phyloP scores from a whole-genome alignment of 92 coral and sea anemone species.

The Metridium senile region DNA sequence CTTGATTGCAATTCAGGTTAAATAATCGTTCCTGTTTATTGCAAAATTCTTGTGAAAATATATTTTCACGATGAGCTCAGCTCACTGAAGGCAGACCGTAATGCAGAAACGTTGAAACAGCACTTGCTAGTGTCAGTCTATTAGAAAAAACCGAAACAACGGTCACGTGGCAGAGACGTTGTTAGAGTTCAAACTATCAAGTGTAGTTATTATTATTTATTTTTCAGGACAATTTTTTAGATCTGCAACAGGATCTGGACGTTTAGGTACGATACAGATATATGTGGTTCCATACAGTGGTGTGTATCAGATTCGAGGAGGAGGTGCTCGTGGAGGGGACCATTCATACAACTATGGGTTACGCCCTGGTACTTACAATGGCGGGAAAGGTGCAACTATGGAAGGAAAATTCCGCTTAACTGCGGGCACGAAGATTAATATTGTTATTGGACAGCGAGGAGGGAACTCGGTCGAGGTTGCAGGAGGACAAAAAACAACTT shows the following conservation, averaged over 20 bases:
- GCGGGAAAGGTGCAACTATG: slow-evolving; percentile 54
- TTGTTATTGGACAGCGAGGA: background rate
- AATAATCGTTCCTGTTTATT: background rate
- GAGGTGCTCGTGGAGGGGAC: slow-evolving; percentile 62
- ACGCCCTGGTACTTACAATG: slow-evolving; percentile 47
- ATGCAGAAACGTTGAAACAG: too few species aligned
- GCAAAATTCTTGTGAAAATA: background rate
- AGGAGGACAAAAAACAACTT: slow-evolving; percentile 25
- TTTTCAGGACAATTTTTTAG: background rate
- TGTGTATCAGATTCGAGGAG: slow-evolving; percentile 27
- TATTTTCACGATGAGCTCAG: too few species aligned
- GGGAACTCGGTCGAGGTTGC: slow-evolving; percentile 49
- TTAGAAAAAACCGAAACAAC: too few species aligned
- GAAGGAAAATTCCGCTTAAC: slow-evolving; percentile 38
- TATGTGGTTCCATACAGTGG: background rate
- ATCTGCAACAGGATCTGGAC: background rate
- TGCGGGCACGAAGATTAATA: slow-evolving; percentile 21
- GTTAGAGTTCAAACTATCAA: background rate
- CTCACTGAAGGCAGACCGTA: too few species aligned
- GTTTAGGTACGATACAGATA: background rate
- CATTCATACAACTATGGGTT: slow-evolving; percentile 44
- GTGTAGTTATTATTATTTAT: background rate
- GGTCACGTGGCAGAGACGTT: background rate
- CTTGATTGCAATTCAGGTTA: background rate
- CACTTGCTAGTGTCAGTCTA: too few species aligned